Conservation (phyloP, 2,888 invertebrate species). For the Callyntrura sp. region DNA sequence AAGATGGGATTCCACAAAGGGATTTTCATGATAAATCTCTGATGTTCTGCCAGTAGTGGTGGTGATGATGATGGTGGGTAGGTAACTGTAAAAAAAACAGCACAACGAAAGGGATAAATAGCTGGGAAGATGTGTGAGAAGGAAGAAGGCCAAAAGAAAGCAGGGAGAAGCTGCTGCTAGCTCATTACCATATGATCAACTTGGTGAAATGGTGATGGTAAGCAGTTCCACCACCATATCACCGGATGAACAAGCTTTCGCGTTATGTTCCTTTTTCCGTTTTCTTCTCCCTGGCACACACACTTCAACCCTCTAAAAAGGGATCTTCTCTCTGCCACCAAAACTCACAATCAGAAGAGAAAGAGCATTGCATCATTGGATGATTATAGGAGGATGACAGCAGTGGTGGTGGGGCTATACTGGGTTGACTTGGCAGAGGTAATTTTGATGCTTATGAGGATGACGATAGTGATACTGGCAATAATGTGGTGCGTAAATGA, state of each 20-base stretch:
- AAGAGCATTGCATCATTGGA: constrained; percentile 42
- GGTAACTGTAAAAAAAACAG: neutral
- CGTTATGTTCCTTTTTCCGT: constrained; percentile 55
- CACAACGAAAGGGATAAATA: constrained; percentile 32
- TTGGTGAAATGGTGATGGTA: constrained; percentile 47
- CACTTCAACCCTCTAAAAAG: neutral
- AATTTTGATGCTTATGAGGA: neutral
- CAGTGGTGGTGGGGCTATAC: neutral
- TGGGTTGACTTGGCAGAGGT: constrained; percentile 37
- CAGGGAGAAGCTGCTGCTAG: constrained; percentile 6
- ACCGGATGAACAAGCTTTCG: constrained; percentile 45
- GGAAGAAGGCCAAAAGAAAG: constrained; percentile 30
- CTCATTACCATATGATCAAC: constrained; percentile 59
- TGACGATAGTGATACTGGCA: constrained; percentile 31
- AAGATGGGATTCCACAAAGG: constrained; percentile 51
- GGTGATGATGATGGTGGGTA: neutral
- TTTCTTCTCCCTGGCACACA: neutral
- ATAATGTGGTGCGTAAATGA: constrained; percentile 57
- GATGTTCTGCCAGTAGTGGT: neutral
- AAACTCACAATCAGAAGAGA: constrained; percentile 10
- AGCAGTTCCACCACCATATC: neutral
- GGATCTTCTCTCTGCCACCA: constrained; percentile 37
- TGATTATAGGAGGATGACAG: constrained; percentile 34
- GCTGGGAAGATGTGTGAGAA: constrained; percentile 1
- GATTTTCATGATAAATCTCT: constrained; percentile 51